Evolutionary conservation across 2,797 vertebrate species (phyloP), one percentile per base, ranked within the genome.

Genomic region (Scyliorhinus canicula): DNA sequence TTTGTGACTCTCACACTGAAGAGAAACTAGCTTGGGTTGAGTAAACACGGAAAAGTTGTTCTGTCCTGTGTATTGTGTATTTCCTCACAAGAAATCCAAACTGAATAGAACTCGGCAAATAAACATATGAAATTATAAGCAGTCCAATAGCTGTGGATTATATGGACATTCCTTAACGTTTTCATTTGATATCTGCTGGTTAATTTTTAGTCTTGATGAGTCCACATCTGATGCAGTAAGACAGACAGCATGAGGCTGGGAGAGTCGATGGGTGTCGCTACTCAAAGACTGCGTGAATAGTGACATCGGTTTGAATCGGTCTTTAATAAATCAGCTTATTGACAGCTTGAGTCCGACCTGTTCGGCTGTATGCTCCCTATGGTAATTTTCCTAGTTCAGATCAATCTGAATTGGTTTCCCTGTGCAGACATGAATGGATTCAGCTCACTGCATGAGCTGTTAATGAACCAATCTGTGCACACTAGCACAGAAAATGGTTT

Each of bases 311-410:
- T 93, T 93, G 93, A 93, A 93, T 94, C 67, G 93, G 93, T 55
- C 93, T 94, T 94, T 94, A 74, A 94, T 94, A 94, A 94, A 94
- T 94, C 93, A 94, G 93, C 28, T 94, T 94, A 94, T 94, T 94
- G 93, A 94, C 93, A 94, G 65, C 65, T 93, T 69, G 63, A 93
- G 93, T 71, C 93, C 67, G 44, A 94, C 67, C 67, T 40, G 93
- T 74, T 94, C 26, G 44, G 93, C 93, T 71, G 31, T 94, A 71
- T 94, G 67, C 93, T 94, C 65, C 88, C 88, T 65, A 91, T 91
- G 88, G 88, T 91, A 94, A 71, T 74, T 94, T 50, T 50, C 44
- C 93, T 74, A 74, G 47, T 94, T 74, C 67, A 94, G 93, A 94
- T 94, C 93, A 71, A 94, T 94, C 67, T 94, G 93, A 74, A 94